Percentiles rank a stretch among this genome's conserved stretches.
Conservation (phyloP, 2,888 invertebrate species). For the Phyllotreta cruciferae region DNA sequence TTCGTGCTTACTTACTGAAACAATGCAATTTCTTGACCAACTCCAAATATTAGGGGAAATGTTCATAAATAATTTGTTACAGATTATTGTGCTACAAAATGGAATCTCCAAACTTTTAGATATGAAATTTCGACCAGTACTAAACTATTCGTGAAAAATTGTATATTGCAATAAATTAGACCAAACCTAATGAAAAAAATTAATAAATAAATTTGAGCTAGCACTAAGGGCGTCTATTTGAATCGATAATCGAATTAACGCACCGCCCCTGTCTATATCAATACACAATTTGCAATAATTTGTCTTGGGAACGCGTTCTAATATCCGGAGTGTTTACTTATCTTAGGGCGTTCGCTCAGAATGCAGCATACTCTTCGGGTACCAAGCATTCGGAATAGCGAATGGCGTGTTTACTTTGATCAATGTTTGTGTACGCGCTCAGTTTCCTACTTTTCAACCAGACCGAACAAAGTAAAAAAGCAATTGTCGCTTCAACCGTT, state of each 20-base stretch:
- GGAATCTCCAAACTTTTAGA: no score
- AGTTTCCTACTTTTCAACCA: constrained; percentile 27
- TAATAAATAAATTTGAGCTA: no score
- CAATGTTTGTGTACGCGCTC: constrained; percentile 23
- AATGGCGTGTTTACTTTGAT: constrained; percentile 29
- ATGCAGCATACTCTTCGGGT: constrained; percentile 25
- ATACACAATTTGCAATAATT: constrained; percentile 31
- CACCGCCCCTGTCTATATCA: constrained; percentile 17
- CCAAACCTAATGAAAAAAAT: no score
- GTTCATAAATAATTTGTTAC: no score
- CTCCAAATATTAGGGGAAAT: no score
- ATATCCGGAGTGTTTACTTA: constrained; percentile 34
- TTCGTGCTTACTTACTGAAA: no score
- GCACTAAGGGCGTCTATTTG: no score
- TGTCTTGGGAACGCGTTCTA: constrained; percentile 31
- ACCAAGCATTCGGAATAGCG: constrained; percentile 11
- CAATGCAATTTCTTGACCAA: no score
- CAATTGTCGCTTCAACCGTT: constrained; percentile 28
- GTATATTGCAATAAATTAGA: no score
- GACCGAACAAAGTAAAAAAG: constrained; percentile 30
- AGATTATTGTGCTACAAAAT: no score
- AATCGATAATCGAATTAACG: not conserved
- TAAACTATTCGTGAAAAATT: no score
- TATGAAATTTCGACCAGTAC: no score
- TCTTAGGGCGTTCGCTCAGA: constrained; percentile 21